Percentiles rank a stretch among this genome's conserved stretches.
Evolutionary conservation across 2,113 vertebrate species (phyloP).

Genomic region (Gnathonemus longibarbis): DNA sequence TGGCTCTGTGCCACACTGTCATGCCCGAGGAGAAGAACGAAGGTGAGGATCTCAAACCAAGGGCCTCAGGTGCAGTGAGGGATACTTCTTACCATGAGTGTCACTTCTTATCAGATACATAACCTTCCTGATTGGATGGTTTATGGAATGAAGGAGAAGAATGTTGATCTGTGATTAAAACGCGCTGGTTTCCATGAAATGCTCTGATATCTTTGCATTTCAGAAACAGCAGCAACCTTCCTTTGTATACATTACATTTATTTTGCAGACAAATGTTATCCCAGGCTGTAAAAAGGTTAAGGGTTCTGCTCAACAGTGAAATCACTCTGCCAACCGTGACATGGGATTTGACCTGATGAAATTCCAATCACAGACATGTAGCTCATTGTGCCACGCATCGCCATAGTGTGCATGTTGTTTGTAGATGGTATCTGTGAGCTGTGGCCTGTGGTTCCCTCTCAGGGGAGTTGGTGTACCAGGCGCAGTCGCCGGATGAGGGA

Average conservation of each 20-base stretch:
- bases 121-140: neutral
- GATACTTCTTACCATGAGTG: neutral
- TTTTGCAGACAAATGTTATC: neutral
- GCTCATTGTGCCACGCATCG: neutral
- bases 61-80: neutral
- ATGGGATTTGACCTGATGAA: neutral
- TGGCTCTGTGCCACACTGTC: constrained; percentile 67
- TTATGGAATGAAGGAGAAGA: neutral
- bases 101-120: neutral
- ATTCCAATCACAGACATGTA: neutral
- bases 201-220: neutral
- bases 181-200: neutral
- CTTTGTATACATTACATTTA: neutral
- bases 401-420: neutral
- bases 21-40: constrained; percentile 64
- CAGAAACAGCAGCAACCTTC: neutral
- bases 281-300: neutral
- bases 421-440: neutral
- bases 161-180: neutral
- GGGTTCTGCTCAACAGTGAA: neutral
- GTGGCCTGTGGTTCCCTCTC: neutral
- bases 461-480: constrained; percentile 65
- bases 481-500: constrained; percentile 68
- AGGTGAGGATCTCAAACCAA: constrained; percentile 42
- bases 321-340: neutral